Base-by-base conservation (phyloP, 2,113 vertebrate species). In the Platysternon megacephalum region DNA sequence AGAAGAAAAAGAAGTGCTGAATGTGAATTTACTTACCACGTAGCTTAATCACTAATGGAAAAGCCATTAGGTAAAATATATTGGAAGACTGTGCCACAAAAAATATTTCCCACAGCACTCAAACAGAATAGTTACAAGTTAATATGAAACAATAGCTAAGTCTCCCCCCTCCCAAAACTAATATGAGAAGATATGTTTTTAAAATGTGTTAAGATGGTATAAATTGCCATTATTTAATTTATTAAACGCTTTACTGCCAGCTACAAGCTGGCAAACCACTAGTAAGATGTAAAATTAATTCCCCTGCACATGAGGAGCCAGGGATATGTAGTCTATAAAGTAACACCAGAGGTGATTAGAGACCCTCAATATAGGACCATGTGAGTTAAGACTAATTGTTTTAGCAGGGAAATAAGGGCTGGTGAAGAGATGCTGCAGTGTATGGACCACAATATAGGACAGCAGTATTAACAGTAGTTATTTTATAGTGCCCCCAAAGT, bases 31-130 rank as follows among this genome's bases (percentile, higher is more conserved):
- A 42, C 39, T 68, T 78, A 28, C 6, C 61, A 80, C 5, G 11
- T 65, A 96, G 44, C 32, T 88, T 86, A 87, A 93, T 80, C 53
- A 79, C 55, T 85, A 76, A 94, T 93, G 90, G 87, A 89, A 87
- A 87, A 87, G 49, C 5, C 90, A 80, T 92, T 93, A 93, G 81
- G 85, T 90, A 94, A 91, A 81, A 93, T 51, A 44, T 1, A 52
- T 51, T 74, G 53, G 68, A 55, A 72, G 39, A 76, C 12, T 88
- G 35, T 29, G 74, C 82, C 58, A 24, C 8, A 2, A 79, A 76
- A 82, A 89, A 32, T 17, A 0, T 72, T 94, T 76, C 14, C 79
- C 42, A 21, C 1, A 17, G 48, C 84, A 42, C 16, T 51, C 88
- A 90, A 91, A 44, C 48, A 84, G 65, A 93, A 72, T 68, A 95